These are phyloP conservation scores for Onychomys torridus DNA, from an alignment of 2,797 vertebrate species.

Conservation along the genomic window DNA sequence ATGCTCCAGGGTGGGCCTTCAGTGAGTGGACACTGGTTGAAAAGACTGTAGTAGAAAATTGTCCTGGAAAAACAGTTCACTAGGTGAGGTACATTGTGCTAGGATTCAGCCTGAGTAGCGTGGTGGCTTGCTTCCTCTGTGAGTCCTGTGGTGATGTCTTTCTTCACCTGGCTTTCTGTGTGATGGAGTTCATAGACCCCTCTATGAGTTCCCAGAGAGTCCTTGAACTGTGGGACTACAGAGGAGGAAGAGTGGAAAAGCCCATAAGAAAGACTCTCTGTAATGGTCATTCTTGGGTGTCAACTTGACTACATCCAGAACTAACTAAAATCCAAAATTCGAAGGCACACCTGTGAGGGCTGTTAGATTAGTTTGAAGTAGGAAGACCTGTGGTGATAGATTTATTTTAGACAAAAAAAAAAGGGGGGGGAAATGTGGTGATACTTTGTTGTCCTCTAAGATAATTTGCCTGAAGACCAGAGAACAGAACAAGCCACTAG, in stretches of 20 bases:
- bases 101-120: not conserved
- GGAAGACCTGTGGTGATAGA: too few relatives aligned
- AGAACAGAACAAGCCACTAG: too few relatives aligned
- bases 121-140: not conserved
- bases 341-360: not conserved
- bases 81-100: not conserved
- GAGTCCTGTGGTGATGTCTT: not conserved
- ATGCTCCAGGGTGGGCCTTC: not conserved
- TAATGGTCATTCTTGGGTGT: not conserved
- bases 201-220: not conserved
- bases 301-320: not conserved
- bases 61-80: not conserved
- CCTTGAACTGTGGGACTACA: not conserved
- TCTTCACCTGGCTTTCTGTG: too few relatives aligned
- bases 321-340: not conserved
- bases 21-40: not conserved
- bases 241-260: not conserved
- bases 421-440: too few relatives aligned
- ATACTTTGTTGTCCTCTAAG: too few relatives aligned
- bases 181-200: not conserved
- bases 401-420: too few relatives aligned
- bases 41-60: not conserved
- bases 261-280: not conserved
- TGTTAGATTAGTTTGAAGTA: not conserved
- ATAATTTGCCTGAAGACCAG: too few relatives aligned